Evolutionary conservation across 2,888 invertebrate genomes (phyloP).

Genomic region (Drosophila quinaria): DNA sequence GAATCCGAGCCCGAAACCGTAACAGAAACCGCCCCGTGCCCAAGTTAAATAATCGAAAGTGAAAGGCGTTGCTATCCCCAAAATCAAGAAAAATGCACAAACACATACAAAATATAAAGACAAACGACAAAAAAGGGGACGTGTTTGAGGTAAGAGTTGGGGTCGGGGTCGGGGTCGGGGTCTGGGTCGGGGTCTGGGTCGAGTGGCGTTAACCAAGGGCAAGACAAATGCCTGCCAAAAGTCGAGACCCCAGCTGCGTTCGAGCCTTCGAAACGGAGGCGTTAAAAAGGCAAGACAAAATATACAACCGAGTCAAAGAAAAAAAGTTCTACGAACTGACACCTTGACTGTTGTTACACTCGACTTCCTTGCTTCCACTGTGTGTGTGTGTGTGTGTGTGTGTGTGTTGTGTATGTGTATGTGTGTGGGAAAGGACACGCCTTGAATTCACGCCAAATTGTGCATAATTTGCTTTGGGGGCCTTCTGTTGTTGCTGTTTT

Average conservation of each 20-base stretch:
- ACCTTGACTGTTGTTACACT: conserved; percentile 39
- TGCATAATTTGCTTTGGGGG: conserved; percentile 57
- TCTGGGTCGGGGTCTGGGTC: not conserved
- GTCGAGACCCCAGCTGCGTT: conserved; percentile 32
- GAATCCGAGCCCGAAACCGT: not conserved
- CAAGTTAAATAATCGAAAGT: conserved; percentile 48
- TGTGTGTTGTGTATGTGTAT: too few species aligned
- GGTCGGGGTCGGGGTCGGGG: not conserved
- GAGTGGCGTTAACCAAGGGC: conserved; percentile 2
- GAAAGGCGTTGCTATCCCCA: conserved; percentile 29
- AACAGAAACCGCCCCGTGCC: not conserved
- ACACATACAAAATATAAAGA: conserved; percentile 27
- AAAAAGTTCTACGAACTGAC: conserved; percentile 51
- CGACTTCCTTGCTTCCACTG: not conserved
- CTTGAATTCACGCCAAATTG: conserved; percentile 44
- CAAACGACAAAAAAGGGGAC: conserved; percentile 46
- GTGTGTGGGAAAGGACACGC: conserved; percentile 29
- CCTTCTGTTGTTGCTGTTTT: conserved; percentile 28
- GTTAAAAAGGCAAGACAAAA: conserved; percentile 59
- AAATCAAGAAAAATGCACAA: conserved; percentile 17
- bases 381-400: conserved; percentile 9
- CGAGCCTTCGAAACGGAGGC: conserved; percentile 44
- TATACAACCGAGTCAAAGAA: conserved; percentile 38
- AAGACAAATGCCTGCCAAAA: conserved; percentile 59
- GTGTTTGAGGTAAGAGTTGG: not conserved